A percentile compares a stretch with the other conserved stretches of the same genome.
phyloP scores from a whole-genome alignment of 1,140 invertebrate species.

The silkworm (Bombyx mori) region DNA sequence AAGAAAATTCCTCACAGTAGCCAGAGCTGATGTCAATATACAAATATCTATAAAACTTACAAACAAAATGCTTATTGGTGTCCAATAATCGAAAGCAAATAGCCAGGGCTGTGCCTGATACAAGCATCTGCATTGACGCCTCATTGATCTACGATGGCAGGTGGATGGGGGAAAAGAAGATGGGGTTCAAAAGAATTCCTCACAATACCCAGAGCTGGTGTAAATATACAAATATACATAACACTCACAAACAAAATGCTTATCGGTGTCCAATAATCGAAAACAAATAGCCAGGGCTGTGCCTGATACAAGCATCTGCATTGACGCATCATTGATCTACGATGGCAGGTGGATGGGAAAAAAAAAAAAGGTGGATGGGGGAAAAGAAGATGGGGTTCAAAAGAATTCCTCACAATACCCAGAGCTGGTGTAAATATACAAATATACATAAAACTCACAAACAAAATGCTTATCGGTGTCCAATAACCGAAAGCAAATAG shows the following conservation, averaged over 20 bases:
- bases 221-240: neutral
- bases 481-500: slow-evolving; percentile 47
- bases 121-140: slow-evolving; percentile 37
- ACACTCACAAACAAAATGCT: slow-evolving; percentile 44
- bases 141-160: slow-evolving; percentile 10
- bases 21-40: too few species aligned
- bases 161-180: too few species aligned
- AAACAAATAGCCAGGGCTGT: slow-evolving; percentile 50
- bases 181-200: too few species aligned
- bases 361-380: too few species aligned
- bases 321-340: too few species aligned
- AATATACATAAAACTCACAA: slow-evolving; percentile 20
- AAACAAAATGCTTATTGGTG: slow-evolving; percentile 41
- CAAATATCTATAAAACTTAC: slow-evolving; percentile 20
- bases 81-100: slow-evolving; percentile 51
- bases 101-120: slow-evolving; percentile 36
- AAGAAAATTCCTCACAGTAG: too few species aligned
- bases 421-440: neutral
- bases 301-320: slow-evolving; percentile 33
- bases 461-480: slow-evolving; percentile 47
- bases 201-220: too few species aligned
- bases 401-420: too few species aligned
- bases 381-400: too few species aligned
- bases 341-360: too few species aligned
- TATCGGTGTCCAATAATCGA: slow-evolving; percentile 37